These are phyloP conservation scores for Cassiopea xamachana DNA, from an alignment of 30 jellyfish, hydroid and myxozoan genomes.

Conservation along the genomic window DNA sequence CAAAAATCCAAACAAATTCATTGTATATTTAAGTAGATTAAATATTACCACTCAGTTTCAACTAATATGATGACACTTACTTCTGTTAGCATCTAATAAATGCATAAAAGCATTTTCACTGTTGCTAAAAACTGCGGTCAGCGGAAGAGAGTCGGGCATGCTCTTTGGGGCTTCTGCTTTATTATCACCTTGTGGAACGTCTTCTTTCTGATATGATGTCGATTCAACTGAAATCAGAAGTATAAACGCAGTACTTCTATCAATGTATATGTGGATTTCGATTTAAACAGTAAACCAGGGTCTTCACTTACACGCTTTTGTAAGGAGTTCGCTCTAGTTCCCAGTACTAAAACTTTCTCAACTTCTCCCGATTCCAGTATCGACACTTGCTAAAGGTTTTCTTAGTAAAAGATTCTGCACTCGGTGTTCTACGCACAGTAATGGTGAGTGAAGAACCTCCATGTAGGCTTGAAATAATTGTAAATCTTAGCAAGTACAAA, in stretches of 20 bases:
- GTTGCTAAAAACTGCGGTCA: slow-evolving; percentile 53
- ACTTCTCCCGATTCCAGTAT: too few species aligned
- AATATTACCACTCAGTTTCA: background rate
- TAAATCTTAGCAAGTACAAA: too few species aligned
- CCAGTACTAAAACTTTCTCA: too few species aligned
- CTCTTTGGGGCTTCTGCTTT: slow-evolving; percentile 41
- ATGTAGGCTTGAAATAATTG: too few species aligned
- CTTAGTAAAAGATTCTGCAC: too few species aligned
- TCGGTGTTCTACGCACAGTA: too few species aligned
- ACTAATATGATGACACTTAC: slow-evolving; percentile 18
- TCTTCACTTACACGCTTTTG: too few species aligned
- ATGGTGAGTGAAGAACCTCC: too few species aligned
- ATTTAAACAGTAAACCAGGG: too few species aligned
- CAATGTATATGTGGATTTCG: background rate
- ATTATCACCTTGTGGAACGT: slow-evolving; percentile 20
- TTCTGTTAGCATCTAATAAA: slow-evolving; percentile 64
- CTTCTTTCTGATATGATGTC: slow-evolving; percentile 14
- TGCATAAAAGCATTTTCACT: slow-evolving; percentile 65
- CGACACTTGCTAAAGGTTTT: too few species aligned
- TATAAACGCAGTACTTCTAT: background rate
- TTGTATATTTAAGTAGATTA: background rate
- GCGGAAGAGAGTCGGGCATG: slow-evolving; percentile 67
- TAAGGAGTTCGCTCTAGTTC: too few species aligned
- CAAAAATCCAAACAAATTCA: background rate
- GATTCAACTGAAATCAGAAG: slow-evolving; percentile 28